Percentiles rank a stretch among this genome's conserved stretches.
phyloP scores from a whole-genome alignment of 2,888 invertebrate genomes.

The Candidula unifasciata region DNA sequence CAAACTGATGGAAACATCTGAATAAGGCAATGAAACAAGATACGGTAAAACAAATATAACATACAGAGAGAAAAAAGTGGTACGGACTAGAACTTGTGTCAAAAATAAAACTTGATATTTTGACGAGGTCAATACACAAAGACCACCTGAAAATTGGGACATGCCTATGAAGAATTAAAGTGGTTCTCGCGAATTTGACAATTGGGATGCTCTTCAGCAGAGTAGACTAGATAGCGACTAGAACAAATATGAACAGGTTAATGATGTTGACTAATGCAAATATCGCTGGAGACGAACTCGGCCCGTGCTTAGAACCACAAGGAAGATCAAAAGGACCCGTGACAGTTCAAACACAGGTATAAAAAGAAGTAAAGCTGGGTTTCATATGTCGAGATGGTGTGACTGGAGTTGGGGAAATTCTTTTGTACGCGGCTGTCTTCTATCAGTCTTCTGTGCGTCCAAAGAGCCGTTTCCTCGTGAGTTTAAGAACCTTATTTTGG shows the following conservation, averaged over 20 bases:
- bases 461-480: no score
- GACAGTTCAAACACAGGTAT: background rate
- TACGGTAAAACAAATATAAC: no score
- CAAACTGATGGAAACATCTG: no score
- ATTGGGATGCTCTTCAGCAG: background rate
- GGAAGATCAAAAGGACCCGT: background rate
- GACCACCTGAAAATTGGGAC: background rate
- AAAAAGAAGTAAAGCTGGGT: background rate
- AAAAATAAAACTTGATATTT: no score
- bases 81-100: no score
- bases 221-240: conserved; percentile 3
- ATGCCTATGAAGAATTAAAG: background rate
- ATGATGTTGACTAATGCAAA: conserved; percentile 38
- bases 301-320: background rate
- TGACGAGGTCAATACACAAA: no score
- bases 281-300: background rate
- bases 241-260: conserved; percentile 34
- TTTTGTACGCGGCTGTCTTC: no score
- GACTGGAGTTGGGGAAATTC: background rate
- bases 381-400: background rate
- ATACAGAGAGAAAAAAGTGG: no score
- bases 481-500: no score
- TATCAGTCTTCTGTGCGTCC: no score
- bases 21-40: no score
- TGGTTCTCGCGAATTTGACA: background rate